phyloP scores from a whole-genome alignment of 2,888 invertebrate genomes.

The Eupeodes latifasciatus region DNA sequence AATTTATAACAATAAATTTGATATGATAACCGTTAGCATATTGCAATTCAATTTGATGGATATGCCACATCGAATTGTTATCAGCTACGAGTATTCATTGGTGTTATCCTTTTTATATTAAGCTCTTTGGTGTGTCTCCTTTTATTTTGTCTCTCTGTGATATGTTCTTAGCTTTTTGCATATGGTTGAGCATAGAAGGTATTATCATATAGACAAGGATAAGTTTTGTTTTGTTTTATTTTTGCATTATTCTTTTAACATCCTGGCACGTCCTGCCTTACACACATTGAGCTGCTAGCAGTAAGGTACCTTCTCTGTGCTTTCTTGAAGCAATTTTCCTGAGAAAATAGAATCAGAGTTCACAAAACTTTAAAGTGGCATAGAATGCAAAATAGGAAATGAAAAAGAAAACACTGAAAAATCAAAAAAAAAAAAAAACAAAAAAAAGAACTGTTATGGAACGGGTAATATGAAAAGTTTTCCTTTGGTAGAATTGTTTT shows the following conservation, averaged over 20 bases:
- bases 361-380: constrained; percentile 64
- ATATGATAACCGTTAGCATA: constrained; percentile 58
- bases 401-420: constrained; percentile 13
- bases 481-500: constrained; percentile 64
- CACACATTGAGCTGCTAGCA: constrained; percentile 32
- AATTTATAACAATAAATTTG: constrained; percentile 66
- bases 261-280: constrained; percentile 30
- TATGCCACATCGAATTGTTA: constrained; percentile 59
- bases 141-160: background rate
- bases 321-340: constrained; percentile 31
- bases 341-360: constrained; percentile 47
- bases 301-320: constrained; percentile 26
- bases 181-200: constrained; percentile 7
- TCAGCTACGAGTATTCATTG: constrained; percentile 54
- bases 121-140: constrained; percentile 1
- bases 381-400: constrained; percentile 33
- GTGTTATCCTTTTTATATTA: constrained; percentile 62
- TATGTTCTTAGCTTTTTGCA: background rate
- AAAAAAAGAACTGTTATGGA: constrained; percentile 41
- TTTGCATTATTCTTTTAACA: background rate
- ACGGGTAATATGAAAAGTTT: constrained; percentile 75
- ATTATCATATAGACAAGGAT: constrained; percentile 56
- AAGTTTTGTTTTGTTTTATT: constrained; percentile 26
- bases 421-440: constrained; percentile 16
- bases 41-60: constrained; percentile 72